Percentiles rank a stretch among this genome's conserved stretches.
Conservation (phyloP, 2,888 invertebrate genomes). For the Eupithecia vulgata region DNA sequence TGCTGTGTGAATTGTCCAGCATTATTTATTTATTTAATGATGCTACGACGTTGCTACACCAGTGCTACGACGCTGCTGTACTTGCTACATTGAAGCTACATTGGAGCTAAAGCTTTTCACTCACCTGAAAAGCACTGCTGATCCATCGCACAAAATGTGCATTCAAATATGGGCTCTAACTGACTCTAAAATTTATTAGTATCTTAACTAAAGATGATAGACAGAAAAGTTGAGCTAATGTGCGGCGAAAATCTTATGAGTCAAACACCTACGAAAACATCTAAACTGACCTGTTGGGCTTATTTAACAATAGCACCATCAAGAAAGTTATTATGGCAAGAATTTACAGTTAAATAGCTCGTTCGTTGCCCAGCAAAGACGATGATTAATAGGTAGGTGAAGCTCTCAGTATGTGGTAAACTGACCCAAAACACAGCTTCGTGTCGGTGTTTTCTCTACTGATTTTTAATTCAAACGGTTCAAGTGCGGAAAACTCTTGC, state of each 20-base stretch:
- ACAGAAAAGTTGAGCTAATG: too few species aligned
- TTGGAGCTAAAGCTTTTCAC: too few species aligned
- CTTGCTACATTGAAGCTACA: neutral
- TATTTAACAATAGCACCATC: neutral
- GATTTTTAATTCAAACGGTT: constrained; percentile 44
- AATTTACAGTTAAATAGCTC: neutral
- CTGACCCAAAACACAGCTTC: neutral
- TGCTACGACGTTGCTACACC: neutral
- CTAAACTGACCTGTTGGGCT: neutral
- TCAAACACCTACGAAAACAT: neutral
- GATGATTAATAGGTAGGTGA: neutral
- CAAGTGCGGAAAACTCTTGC: constrained; percentile 22
- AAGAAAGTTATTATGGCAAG: neutral
- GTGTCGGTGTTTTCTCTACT: constrained; percentile 33
- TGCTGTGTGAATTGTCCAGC: too few species aligned
- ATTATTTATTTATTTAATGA: too few species aligned
- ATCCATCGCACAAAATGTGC: too few species aligned
- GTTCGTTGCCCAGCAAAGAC: neutral
- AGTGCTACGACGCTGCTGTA: neutral
- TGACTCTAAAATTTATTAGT: too few species aligned
- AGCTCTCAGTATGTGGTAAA: neutral
- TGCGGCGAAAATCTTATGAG: neutral
- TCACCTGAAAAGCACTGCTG: too few species aligned
- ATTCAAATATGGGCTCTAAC: too few species aligned
- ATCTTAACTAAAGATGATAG: too few species aligned